phyloP scores from a whole-genome alignment of 2,888 invertebrate species.

The Pammene aurita region DNA sequence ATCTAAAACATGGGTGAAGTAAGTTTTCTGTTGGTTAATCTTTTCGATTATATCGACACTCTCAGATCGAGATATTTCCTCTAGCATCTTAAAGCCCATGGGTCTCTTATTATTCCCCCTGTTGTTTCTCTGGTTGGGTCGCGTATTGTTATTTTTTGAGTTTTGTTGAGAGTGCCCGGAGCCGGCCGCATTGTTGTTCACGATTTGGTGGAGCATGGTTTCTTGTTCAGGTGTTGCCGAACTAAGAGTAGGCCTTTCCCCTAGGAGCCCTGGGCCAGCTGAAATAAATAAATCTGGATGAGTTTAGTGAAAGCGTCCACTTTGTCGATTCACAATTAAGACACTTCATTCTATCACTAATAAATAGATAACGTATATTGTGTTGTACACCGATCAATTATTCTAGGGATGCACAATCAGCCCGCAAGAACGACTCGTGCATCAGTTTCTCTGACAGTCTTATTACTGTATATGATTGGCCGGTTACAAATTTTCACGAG shows the following conservation, averaged over 20 bases:
- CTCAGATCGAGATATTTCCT: slow-evolving; percentile 61
- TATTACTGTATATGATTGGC: too few relatives aligned
- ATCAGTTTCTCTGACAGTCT: too few relatives aligned
- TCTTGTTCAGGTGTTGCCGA: slow-evolving; percentile 8
- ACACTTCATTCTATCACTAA: too few relatives aligned
- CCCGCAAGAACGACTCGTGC: too few relatives aligned
- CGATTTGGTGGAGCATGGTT: slow-evolving; percentile 13
- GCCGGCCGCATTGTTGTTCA: neutral
- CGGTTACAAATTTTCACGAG: too few relatives aligned
- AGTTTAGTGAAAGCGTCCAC: neutral
- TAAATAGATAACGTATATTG: too few relatives aligned
- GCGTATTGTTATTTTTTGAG: neutral
- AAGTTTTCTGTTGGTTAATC: slow-evolving; percentile 58
- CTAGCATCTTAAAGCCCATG: slow-evolving; percentile 59
- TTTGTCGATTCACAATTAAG: too few relatives aligned
- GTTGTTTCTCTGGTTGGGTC: neutral
- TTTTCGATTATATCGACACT: slow-evolving; percentile 61
- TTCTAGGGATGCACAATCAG: too few relatives aligned
- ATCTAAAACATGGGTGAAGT: slow-evolving; percentile 62
- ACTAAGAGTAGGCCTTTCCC: slow-evolving; percentile 10
- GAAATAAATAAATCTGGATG: slow-evolving; percentile 10
- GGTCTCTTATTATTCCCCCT: slow-evolving; percentile 14
- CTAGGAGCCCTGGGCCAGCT: slow-evolving; percentile 16
- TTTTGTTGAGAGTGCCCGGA: neutral
- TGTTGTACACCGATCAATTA: too few relatives aligned